Conservation (phyloP, 2,888 invertebrate species). For the Eledona agricola region DNA sequence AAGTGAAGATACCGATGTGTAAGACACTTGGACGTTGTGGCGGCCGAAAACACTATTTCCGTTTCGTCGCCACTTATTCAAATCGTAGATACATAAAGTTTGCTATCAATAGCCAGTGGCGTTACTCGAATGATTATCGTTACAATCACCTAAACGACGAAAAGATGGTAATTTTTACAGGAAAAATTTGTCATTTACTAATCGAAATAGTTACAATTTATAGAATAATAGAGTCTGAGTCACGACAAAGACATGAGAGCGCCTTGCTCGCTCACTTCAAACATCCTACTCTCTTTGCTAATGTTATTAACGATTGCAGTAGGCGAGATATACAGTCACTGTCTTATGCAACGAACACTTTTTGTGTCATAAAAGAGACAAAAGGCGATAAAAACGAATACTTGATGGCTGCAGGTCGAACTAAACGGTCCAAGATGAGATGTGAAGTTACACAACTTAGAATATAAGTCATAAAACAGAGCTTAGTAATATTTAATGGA, state of each 20-base stretch:
- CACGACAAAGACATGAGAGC: slow-evolving; percentile 42
- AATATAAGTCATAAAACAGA: too few species aligned
- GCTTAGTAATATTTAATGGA: too few species aligned
- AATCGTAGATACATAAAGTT: slow-evolving; percentile 41
- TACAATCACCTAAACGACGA: slow-evolving; percentile 6
- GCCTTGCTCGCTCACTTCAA: slow-evolving; percentile 35
- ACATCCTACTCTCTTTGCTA: slow-evolving; percentile 47
- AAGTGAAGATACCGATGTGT: slow-evolving; percentile 57
- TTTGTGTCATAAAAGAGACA: slow-evolving; percentile 31
- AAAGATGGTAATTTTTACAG: too few species aligned
- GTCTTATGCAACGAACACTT: slow-evolving; percentile 34
- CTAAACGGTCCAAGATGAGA: slow-evolving; percentile 5
- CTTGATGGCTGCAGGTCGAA: slow-evolving; percentile 9
- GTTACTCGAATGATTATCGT: slow-evolving; percentile 31
- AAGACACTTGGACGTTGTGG: slow-evolving; percentile 57
- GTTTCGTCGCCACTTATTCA: slow-evolving; percentile 48
- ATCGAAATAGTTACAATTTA: slow-evolving; percentile 43
- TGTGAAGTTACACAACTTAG: too few species aligned
- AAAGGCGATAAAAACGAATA: slow-evolving; percentile 22
- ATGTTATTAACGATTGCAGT: slow-evolving; percentile 47
- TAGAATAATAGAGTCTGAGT: slow-evolving; percentile 46
- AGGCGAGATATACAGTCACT: slow-evolving; percentile 44
- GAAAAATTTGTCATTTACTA: too few species aligned
- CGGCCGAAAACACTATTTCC: slow-evolving; percentile 56
- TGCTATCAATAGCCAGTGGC: slow-evolving; percentile 32